Percentiles rank a stretch among this genome's conserved stretches.
phyloP scores from a whole-genome alignment of 2,797 vertebrate genomes.

The Garrulus glandarius region DNA sequence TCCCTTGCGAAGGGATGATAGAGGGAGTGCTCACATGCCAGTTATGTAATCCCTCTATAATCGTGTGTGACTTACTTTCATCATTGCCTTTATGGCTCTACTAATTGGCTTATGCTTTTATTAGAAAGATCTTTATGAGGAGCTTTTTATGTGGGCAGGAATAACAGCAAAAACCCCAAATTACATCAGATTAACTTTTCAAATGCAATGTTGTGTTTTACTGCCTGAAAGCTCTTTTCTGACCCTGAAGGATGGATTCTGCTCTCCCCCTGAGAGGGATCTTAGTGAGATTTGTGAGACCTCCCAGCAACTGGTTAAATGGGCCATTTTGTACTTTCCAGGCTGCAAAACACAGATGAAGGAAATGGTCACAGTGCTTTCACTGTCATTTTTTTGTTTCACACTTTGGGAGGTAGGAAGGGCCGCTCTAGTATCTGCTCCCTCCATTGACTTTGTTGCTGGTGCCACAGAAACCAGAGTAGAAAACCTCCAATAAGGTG shows the following conservation, averaged over 20 bases:
- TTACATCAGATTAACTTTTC: neutral
- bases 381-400: neutral
- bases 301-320: neutral
- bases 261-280: neutral
- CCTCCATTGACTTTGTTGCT: neutral
- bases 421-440: neutral
- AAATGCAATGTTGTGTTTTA: neutral
- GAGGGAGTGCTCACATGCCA: neutral
- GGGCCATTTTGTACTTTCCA: neutral
- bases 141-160: neutral
- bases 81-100: neutral
- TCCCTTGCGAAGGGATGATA: accelerated
- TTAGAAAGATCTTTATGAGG: neutral
- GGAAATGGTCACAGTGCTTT: neutral
- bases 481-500: neutral
- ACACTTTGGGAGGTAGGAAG: neutral
- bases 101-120: neutral
- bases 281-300: neutral
- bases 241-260: neutral
- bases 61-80: neutral
- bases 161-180: neutral
- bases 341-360: neutral
- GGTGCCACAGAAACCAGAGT: neutral
- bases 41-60: neutral
- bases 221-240: neutral